Evolutionary conservation across 2,888 invertebrate species (phyloP), one percentile per base, ranked within the genome.

Genomic region (Sesia apiformis): DNA sequence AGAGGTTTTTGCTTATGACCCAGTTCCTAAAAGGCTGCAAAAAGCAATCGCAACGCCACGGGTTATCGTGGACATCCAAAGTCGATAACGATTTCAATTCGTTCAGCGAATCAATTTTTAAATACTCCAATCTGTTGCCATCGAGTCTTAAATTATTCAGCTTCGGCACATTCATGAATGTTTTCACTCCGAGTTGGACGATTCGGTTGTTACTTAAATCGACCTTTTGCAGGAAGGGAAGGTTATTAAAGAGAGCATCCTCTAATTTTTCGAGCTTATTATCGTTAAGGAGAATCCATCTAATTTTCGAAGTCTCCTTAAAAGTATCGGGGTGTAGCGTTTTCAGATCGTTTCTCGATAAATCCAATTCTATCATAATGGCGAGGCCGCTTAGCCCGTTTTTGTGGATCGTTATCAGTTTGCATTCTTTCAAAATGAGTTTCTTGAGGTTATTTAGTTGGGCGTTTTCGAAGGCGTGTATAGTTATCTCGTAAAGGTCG

Each of bases 31-130:
- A 95, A 23, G 92, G 91, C 69, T 95, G 93, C 54, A 97, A 84
- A 60, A 93, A 92, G 70, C 97, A 97, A 71, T 97, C 96, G 72
- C 97, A 97, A 58, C 94, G 91, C 97, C 97, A 97, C 0, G 94
- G 95, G 74, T 97, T 97, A 58, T 93, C 93, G 60, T 93, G 92
- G 1, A 97, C 88, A 55, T 94, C 94, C 50, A 97, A 84, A 66
- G 94, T 94, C 39, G 92, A 92, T 54, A 97, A 78, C 60, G 92
- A 93, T 3, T 91, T 90, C 54, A 96, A 81, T 41, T 91, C 90
- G 55, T 91, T 90, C 56, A 96, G 91, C 4, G 93, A 92, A 57
- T 93, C 92, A 52, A 92, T 86, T 66, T 91, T 91, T 52, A 97
- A 78, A 54, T 91, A 90, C 54, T 93, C 93, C 55, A 97, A 82